Evolutionary conservation across 2,797 vertebrate genomes (phyloP).

Genomic region (Muraenolepis orangiensis): DNA sequence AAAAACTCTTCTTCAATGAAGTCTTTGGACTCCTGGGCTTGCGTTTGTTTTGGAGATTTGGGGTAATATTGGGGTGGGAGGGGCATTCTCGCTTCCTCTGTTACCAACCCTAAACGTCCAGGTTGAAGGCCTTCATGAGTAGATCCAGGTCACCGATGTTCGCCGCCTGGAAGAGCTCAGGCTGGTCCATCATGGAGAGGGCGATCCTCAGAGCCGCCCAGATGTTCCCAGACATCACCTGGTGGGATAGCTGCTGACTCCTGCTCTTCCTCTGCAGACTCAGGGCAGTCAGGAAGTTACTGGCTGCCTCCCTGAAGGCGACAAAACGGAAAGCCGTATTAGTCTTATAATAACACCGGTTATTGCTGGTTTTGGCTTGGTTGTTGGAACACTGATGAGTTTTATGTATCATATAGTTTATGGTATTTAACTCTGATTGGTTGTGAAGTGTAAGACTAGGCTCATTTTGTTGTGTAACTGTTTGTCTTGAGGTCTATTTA

Average conservation of each 20-base stretch:
- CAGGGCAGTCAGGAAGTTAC: slow-evolving; percentile 96
- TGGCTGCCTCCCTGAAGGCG: slow-evolving; percentile 88
- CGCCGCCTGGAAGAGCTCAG: slow-evolving; percentile 96
- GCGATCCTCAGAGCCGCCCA: slow-evolving; percentile 96
- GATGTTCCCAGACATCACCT: slow-evolving; percentile 95
- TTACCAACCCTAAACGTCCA: slow-evolving; percentile 77
- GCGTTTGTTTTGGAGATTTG: too few species aligned
- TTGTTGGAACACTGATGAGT: neutral
- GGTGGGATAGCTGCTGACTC: slow-evolving; percentile 90
- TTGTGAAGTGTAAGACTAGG: neutral
- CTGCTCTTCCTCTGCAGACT: slow-evolving; percentile 94
- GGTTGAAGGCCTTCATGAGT: slow-evolving; percentile 92
- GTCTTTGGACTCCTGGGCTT: slow-evolving; percentile 70
- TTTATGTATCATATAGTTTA: too few species aligned
- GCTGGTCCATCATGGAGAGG: slow-evolving; percentile 96
- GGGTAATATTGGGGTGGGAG: too few species aligned
- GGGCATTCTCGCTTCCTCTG: slow-evolving; percentile 9
- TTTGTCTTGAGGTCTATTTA: too few species aligned
- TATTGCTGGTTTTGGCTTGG: too few species aligned
- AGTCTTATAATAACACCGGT: neutral
- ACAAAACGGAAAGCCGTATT: neutral
- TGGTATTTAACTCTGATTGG: neutral
- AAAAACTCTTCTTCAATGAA: slow-evolving; percentile 42
- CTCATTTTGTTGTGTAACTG: neutral
- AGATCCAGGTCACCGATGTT: slow-evolving; percentile 95